These are phyloP conservation scores for Callionymus lyra DNA, from an alignment of 2,113 vertebrate species.

Conservation along the genomic window DNA sequence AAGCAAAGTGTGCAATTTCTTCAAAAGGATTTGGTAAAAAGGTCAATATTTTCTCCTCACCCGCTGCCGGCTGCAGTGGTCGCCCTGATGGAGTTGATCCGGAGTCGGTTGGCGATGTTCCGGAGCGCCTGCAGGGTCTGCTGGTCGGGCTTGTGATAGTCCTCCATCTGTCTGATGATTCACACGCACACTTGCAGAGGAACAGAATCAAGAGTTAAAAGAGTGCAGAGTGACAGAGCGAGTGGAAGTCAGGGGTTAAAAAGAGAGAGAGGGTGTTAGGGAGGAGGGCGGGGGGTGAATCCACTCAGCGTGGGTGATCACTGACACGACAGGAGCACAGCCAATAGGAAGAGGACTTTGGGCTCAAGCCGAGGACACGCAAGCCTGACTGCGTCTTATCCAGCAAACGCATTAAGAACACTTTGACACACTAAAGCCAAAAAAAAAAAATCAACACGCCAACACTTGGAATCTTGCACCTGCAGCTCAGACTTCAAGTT, in stretches of 20 bases:
- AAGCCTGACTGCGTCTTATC: not conserved
- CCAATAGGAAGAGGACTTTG: constrained; percentile 12
- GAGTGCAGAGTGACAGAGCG: constrained; percentile 4
- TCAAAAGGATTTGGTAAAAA: too few relatives aligned
- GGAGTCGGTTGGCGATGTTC: constrained; percentile 80
- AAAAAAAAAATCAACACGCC: too few relatives aligned
- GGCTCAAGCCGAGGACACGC: constrained; percentile 9
- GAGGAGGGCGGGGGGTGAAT: constrained; percentile 26
- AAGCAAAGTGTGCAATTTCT: too few relatives aligned
- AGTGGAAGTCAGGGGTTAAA: constrained; percentile 39
- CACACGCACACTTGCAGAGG: constrained; percentile 9
- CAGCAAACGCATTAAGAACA: not conserved
- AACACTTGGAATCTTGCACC: too few relatives aligned
- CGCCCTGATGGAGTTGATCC: constrained; percentile 83
- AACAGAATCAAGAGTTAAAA: constrained; percentile 30
- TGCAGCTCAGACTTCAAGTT: too few relatives aligned
- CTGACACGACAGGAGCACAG: constrained; percentile 26
- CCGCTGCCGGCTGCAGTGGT: constrained; percentile 82
- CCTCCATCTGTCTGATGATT: constrained; percentile 69
- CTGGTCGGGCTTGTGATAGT: constrained; percentile 90
- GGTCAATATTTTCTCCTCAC: too few relatives aligned
- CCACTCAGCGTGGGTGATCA: constrained; percentile 43
- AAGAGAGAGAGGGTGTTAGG: constrained; percentile 11
- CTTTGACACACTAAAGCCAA: not conserved
- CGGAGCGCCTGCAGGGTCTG: constrained; percentile 84